phyloP scores from a whole-genome alignment of 2,888 invertebrate species.

The Aromia moschata region DNA sequence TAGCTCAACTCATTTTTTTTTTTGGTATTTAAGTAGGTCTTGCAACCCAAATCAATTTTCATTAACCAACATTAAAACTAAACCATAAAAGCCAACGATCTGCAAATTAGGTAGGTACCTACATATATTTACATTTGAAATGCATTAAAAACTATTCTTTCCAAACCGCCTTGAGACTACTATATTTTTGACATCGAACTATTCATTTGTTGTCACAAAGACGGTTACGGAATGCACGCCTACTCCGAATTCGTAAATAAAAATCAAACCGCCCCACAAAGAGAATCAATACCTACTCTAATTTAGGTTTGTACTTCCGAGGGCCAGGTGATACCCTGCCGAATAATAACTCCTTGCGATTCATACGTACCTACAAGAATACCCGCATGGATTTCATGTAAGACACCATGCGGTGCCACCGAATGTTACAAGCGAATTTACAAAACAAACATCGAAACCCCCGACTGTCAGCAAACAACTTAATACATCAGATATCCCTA shows the following conservation, averaged over 20 bases:
- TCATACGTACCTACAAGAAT: conserved; percentile 28
- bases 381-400: conserved; percentile 42
- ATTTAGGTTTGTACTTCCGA: conserved; percentile 37
- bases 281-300: conserved; percentile 34
- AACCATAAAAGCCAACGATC: no score
- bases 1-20: no score
- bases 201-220: no score
- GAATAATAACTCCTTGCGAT: conserved; percentile 27
- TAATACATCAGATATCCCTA: conserved; percentile 46
- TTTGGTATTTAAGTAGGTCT: no score
- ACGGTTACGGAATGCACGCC: no score
- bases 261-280: conserved; percentile 19
- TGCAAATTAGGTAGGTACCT: no score
- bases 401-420: conserved; percentile 51
- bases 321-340: conserved; percentile 44
- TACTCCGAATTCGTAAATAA: background rate
- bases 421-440: conserved; percentile 55
- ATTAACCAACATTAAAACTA: no score
- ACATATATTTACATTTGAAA: no score
- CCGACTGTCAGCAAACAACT: conserved; percentile 52
- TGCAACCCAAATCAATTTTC: no score
- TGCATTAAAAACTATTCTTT: no score
- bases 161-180: no score
- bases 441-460: conserved; percentile 57
- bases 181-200: no score